phyloP scores from a whole-genome alignment of 2,113 vertebrate genomes.

The Sebastes schlegelii region DNA sequence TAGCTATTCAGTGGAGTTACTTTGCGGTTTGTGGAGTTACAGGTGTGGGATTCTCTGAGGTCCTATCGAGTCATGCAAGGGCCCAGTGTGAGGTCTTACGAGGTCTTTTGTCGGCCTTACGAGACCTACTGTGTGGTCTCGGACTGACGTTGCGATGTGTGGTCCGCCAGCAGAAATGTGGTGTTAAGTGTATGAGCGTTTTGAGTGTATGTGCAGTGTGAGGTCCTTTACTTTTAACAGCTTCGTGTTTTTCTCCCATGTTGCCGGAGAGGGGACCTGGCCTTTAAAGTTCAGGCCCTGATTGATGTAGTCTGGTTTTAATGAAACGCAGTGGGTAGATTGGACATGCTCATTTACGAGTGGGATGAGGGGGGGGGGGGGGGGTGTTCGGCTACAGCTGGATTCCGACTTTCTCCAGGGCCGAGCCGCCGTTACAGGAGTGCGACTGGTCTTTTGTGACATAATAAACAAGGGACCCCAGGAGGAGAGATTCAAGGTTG shows the following conservation, averaged over 20 bases:
- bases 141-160: conserved; percentile 67
- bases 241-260: conserved; percentile 65
- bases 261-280: conserved; percentile 73
- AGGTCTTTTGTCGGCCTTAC: conserved; percentile 74
- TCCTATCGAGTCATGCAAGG: conserved; percentile 44
- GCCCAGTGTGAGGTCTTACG: conserved; percentile 67
- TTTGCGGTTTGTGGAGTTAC: conserved; percentile 55
- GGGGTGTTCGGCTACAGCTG: conserved; percentile 60
- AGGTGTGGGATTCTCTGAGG: conserved; percentile 66
- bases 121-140: conserved; percentile 77
- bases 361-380: conserved; percentile 26
- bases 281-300: conserved; percentile 78
- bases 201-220: conserved; percentile 65
- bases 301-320: conserved; percentile 81
- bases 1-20: conserved; percentile 48
- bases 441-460: conserved; percentile 74
- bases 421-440: conserved; percentile 63
- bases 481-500: conserved; percentile 54
- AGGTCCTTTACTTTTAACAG: conserved; percentile 75
- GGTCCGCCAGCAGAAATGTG: conserved; percentile 69
- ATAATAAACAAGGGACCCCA: conserved; percentile 71
- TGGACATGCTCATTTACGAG: conserved; percentile 80
- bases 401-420: conserved; percentile 71
- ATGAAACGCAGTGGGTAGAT: conserved; percentile 80
- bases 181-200: conserved; percentile 61